Evolutionary conservation across 2,888 invertebrate genomes (phyloP).

Genomic region (Idaea biselata): DNA sequence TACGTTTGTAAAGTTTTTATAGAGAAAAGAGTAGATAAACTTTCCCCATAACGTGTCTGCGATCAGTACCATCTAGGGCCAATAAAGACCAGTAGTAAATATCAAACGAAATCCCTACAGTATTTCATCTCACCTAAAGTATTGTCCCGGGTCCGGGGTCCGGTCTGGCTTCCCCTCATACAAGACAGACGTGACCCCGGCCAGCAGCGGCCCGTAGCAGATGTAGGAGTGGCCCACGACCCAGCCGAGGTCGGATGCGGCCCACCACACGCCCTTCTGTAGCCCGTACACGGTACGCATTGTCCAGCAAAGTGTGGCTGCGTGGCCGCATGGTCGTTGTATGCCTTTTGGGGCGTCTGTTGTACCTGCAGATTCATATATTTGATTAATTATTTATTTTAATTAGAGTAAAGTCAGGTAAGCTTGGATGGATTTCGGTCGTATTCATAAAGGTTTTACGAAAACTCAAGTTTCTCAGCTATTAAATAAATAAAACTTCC

Average conservation of each 20-base stretch:
- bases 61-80: too few species aligned
- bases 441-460: too few species aligned
- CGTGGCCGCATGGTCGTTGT: constrained; percentile 92
- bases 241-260: constrained; percentile 94
- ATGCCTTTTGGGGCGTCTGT: constrained; percentile 84
- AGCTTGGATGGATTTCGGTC: too few species aligned
- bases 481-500: too few species aligned
- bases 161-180: constrained; percentile 97
- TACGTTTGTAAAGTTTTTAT: too few species aligned
- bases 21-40: too few species aligned
- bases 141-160: constrained; percentile 95
- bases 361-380: constrained; percentile 74
- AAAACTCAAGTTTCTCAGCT: too few species aligned
- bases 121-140: constrained; percentile 83
- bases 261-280: constrained; percentile 92
- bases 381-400: too few species aligned
- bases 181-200: constrained; percentile 90
- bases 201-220: constrained; percentile 92
- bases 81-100: too few species aligned
- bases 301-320: constrained; percentile 91
- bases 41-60: too few species aligned
- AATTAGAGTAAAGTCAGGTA: too few species aligned
- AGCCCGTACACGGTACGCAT: constrained; percentile 91
- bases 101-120: too few species aligned
- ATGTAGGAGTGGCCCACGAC: constrained; percentile 98